Percentiles rank a stretch among this genome's conserved stretches.
phyloP scores from a whole-genome alignment of 2,888 invertebrate species.

The Chrysomela aeneicollis region DNA sequence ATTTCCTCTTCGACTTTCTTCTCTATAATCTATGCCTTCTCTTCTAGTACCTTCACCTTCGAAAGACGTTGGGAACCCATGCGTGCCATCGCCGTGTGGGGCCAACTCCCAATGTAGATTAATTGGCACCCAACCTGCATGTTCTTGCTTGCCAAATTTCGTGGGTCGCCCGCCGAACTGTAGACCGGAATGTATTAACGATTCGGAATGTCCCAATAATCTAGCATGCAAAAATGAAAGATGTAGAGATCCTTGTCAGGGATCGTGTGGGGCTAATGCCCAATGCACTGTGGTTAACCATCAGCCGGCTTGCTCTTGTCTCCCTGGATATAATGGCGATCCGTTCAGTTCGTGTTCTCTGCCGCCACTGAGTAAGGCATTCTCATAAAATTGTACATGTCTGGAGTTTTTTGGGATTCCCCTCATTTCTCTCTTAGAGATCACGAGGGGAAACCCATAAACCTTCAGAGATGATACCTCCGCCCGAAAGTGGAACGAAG shows the following conservation, averaged over 20 bases:
- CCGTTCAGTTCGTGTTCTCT: conserved; percentile 68
- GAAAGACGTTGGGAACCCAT: conserved; percentile 69
- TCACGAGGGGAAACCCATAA: too few relatives aligned
- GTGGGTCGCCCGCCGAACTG: conserved; percentile 88
- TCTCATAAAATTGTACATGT: too few relatives aligned
- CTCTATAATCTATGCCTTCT: conserved; percentile 39
- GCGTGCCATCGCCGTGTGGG: conserved; percentile 83
- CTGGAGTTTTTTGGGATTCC: too few relatives aligned
- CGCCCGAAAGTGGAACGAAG: too few relatives aligned
- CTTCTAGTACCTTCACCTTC: conserved; percentile 60
- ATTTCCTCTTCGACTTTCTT: conserved; percentile 12
- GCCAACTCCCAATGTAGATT: conserved; percentile 83
- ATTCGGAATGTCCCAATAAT: conserved; percentile 83
- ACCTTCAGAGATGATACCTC: too few relatives aligned
- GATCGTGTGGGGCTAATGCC: conserved; percentile 80
- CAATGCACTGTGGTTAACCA: conserved; percentile 87
- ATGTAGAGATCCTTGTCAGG: conserved; percentile 85
- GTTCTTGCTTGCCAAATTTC: conserved; percentile 81
- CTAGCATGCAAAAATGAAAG: conserved; percentile 82
- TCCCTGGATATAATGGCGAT: conserved; percentile 84
- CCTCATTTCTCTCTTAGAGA: too few relatives aligned
- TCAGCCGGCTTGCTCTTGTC: conserved; percentile 80
- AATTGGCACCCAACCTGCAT: conserved; percentile 83
- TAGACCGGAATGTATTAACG: conserved; percentile 81
- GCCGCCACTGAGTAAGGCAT: conserved; percentile 56